Evolutionary conservation across 2,113 vertebrate species (phyloP), one percentile per base, ranked within the genome.

Genomic region (Trinectes maculatus): DNA sequence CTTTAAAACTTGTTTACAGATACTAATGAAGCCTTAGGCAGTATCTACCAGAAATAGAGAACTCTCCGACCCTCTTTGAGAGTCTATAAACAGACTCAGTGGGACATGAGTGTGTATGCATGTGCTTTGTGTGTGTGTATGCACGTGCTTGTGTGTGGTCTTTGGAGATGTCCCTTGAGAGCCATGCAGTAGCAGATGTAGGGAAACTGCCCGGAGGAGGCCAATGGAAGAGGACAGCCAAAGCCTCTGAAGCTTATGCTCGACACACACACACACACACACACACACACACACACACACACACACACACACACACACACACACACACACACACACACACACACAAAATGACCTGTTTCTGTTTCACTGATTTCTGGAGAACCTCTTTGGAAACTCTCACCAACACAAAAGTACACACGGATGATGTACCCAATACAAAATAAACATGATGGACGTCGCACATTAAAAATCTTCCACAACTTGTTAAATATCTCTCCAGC

Each of bases 171-270:
- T 74, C 80, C 70, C 61, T 53, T 0, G 16, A 78, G 73, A 74
- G 61, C 26, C 42, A 63, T 29, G 43, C 57, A 64, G 49, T 49
- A 73, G 51, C 62, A 81, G 67, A 86, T 59, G 80, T 47, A 71
- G 36, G 2, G 51, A 59, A 71, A 69, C 19, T 51, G 49, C 62
- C 61, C 16, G n/a, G 54, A 72, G 70, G 42, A 9, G 42, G 34
- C 52, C 63, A 65, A 49, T 0, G 33, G 70, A 69, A 53, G 13
- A 48, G 37, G 7, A 75, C 1, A 3, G 49, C 13, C 51, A 61
- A 48, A 22, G 36, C 16, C 16, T 71, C 55, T 36, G 4, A 52
- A 57, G 21, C 49, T 54, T 52, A 39, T 5, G 1, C 22, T 31
- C 3, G 12, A 49, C 26, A 18, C 29, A 43, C 47, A 37, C 31